Percentiles rank a stretch among this genome's conserved stretches.
Evolutionary conservation across 2,797 vertebrate species (phyloP).

Genomic region (Anguilla megastoma): DNA sequence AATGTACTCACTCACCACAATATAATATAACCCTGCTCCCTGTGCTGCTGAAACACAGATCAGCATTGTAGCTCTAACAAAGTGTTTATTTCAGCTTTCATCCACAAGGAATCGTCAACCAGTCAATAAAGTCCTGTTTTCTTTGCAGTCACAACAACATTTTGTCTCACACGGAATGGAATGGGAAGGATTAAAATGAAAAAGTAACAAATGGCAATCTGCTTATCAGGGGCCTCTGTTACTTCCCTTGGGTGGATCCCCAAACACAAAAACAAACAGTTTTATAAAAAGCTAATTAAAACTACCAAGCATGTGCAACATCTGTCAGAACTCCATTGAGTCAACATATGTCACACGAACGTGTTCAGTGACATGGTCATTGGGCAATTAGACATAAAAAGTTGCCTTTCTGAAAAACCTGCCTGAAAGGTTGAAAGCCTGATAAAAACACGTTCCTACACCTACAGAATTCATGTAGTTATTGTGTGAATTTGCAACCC

Average conservation of each 20-base stretch:
- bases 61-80: neutral
- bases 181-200: neutral
- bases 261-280: neutral
- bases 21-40: neutral
- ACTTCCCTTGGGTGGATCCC: neutral
- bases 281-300: neutral
- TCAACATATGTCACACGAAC: neutral
- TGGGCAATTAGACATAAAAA: neutral
- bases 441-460: too few relatives aligned
- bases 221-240: neutral
- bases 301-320: neutral
- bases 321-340: neutral
- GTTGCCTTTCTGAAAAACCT: neutral
- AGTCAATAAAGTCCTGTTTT: neutral
- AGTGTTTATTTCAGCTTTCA: conserved; percentile 2
- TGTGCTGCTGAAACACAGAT: neutral
- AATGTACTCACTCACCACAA: too few relatives aligned
- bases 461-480: too few relatives aligned
- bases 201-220: neutral
- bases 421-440: too few relatives aligned
- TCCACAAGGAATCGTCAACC: neutral
- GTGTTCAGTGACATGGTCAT: neutral
- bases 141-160: neutral
- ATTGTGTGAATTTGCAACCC: too few relatives aligned
- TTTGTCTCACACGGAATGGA: neutral